Conservation (phyloP, 2,888 invertebrate species). For the Agelastica alni region DNA sequence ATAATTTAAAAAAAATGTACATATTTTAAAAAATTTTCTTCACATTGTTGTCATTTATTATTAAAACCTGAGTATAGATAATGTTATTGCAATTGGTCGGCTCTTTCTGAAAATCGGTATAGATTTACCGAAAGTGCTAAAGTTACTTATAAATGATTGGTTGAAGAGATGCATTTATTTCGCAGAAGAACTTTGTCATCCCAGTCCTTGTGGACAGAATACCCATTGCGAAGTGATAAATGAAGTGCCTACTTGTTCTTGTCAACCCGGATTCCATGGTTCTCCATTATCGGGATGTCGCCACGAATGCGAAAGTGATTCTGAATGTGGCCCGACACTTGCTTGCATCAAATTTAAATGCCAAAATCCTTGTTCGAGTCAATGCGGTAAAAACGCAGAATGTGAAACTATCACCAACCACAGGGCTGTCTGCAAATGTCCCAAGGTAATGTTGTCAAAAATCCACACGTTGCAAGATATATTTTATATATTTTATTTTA, state of each 20-base stretch:
- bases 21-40: too few species aligned
- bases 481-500: too few species aligned
- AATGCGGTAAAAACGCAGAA: slow-evolving; percentile 77
- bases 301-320: slow-evolving; percentile 80
- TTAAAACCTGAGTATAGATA: too few species aligned
- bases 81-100: too few species aligned
- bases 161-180: too few species aligned
- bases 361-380: slow-evolving; percentile 70
- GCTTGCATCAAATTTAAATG: slow-evolving; percentile 79
- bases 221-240: slow-evolving; percentile 80
- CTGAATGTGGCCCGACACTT: slow-evolving; percentile 71
- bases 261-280: slow-evolving; percentile 75
- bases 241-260: slow-evolving; percentile 78
- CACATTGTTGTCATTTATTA: too few species aligned
- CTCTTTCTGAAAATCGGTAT: too few species aligned
- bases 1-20: too few species aligned
- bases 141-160: too few species aligned
- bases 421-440: slow-evolving; percentile 77
- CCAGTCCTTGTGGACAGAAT: slow-evolving; percentile 80
- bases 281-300: slow-evolving; percentile 78
- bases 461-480: too few species aligned
- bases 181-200: slow-evolving; percentile 82
- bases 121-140: too few species aligned
- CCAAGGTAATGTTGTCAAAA: too few species aligned
- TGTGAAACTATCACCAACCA: slow-evolving; percentile 77